These are phyloP conservation scores for Montipora capitata DNA, from an alignment of 92 coral and sea anemone genomes.

Conservation along the genomic window DNA sequence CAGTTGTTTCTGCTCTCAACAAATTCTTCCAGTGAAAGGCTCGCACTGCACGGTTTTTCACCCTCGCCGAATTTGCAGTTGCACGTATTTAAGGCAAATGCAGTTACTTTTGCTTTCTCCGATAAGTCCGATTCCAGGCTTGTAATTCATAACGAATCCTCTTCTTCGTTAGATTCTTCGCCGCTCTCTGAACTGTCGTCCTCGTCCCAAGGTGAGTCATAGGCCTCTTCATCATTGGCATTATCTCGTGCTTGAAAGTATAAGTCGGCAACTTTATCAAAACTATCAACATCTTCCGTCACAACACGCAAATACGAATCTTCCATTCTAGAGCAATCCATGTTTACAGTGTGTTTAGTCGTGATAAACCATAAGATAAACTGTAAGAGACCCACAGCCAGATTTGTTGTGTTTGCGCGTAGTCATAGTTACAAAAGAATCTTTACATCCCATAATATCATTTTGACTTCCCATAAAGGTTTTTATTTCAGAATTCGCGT, in stretches of 20 bases:
- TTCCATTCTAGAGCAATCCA: slow-evolving; percentile 23
- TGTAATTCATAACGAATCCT: not conserved
- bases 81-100: slow-evolving; percentile 22
- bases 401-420: not conserved
- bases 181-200: not conserved
- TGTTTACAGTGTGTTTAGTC: not conserved
- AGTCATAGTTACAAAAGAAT: slow-evolving; percentile 4
- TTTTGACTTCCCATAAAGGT: not conserved
- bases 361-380: too few relatives aligned
- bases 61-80: slow-evolving; percentile 41
- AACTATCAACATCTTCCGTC: slow-evolving; percentile 19
- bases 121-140: slow-evolving; percentile 39
- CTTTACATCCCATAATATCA: slow-evolving; percentile 11
- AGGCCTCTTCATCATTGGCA: slow-evolving; percentile 8
- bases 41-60: slow-evolving; percentile 29
- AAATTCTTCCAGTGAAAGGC: slow-evolving; percentile 35
- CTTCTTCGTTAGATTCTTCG: not conserved
- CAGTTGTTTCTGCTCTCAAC: slow-evolving; percentile 11
- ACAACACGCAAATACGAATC: slow-evolving; percentile 17
- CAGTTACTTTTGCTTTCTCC: slow-evolving; percentile 34
- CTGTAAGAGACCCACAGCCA: not conserved
- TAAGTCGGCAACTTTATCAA: slow-evolving; percentile 12
- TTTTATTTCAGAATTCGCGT: not conserved
- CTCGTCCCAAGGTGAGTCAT: not conserved
- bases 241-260: slow-evolving; percentile 19